phyloP scores from a whole-genome alignment of 2,113 vertebrate species.

The Tupaia chinensis region DNA sequence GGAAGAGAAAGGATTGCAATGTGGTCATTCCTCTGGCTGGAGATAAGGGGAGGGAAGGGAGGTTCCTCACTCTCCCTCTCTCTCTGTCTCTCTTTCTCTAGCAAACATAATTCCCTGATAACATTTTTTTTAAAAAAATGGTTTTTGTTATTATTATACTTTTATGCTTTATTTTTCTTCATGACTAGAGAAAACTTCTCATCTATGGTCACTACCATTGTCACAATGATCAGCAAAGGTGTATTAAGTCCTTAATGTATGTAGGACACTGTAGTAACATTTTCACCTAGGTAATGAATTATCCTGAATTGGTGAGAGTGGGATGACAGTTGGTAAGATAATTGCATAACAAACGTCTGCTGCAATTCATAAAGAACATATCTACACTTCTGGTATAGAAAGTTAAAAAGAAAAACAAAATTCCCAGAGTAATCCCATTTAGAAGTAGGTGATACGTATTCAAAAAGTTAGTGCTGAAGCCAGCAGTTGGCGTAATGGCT shows the following conservation, averaged over 20 bases:
- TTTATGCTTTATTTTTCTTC: neutral
- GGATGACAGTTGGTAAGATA: neutral
- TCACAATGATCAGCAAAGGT: neutral
- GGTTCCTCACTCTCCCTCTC: too few species aligned
- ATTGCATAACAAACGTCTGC: neutral
- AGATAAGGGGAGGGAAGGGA: too few species aligned
- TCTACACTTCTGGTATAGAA: neutral
- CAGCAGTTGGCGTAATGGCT: too few species aligned
- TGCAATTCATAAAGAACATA: neutral
- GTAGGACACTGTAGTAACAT: neutral
- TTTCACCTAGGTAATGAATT: conserved; percentile 4
- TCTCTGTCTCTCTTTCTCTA: too few species aligned
- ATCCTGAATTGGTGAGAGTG: neutral
- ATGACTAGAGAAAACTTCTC: neutral
- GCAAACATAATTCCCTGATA: too few species aligned
- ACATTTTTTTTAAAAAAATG: too few species aligned
- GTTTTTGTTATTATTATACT: neutral
- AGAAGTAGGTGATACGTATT: neutral
- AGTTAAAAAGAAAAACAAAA: neutral
- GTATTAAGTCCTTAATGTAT: neutral
- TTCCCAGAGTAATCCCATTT: neutral
- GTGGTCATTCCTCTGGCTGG: too few species aligned
- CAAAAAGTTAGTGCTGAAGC: too few species aligned
- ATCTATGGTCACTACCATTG: neutral
- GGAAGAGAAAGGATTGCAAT: too few species aligned